Conservation (phyloP, 2,113 vertebrate genomes). For the Scortum barcoo region DNA sequence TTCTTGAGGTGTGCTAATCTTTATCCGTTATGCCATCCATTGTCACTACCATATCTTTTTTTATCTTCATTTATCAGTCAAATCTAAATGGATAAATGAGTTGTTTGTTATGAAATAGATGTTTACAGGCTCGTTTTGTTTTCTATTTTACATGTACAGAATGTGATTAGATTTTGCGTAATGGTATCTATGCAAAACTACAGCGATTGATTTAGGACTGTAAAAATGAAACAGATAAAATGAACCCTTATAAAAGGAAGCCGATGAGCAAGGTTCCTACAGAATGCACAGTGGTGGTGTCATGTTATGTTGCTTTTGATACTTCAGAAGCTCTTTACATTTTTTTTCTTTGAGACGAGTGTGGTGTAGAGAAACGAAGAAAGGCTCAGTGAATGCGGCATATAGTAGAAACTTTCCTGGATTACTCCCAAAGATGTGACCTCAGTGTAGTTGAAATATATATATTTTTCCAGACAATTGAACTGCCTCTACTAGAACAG, state of each 20-base stretch:
- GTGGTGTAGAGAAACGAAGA: not conserved
- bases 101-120: slow-evolving; percentile 31
- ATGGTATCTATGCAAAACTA: slow-evolving; percentile 82
- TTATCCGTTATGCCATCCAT: slow-evolving; percentile 2
- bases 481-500: slow-evolving; percentile 75
- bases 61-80: slow-evolving; percentile 18
- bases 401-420: slow-evolving; percentile 48
- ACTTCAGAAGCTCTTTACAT: slow-evolving; percentile 29
- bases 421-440: slow-evolving; percentile 72
- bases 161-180: slow-evolving; percentile 75
- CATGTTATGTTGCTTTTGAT: slow-evolving; percentile 53
- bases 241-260: slow-evolving; percentile 39
- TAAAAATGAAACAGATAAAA: slow-evolving; percentile 38
- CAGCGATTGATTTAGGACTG: slow-evolving; percentile 61
- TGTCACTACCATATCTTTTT: slow-evolving; percentile 35
- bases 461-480: slow-evolving; percentile 67
- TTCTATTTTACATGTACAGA: slow-evolving; percentile 68
- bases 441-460: slow-evolving; percentile 61
- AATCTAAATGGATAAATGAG: slow-evolving; percentile 27
- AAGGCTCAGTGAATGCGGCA: slow-evolving; percentile 5
- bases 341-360: slow-evolving; percentile 31
- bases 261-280: slow-evolving; percentile 32
- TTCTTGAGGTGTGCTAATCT: slow-evolving; percentile 36
- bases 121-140: slow-evolving; percentile 69
- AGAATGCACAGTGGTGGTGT: slow-evolving; percentile 45